These are phyloP conservation scores for Epinotia demarniana DNA, from an alignment of 2,888 invertebrate species.

Conservation along the genomic window DNA sequence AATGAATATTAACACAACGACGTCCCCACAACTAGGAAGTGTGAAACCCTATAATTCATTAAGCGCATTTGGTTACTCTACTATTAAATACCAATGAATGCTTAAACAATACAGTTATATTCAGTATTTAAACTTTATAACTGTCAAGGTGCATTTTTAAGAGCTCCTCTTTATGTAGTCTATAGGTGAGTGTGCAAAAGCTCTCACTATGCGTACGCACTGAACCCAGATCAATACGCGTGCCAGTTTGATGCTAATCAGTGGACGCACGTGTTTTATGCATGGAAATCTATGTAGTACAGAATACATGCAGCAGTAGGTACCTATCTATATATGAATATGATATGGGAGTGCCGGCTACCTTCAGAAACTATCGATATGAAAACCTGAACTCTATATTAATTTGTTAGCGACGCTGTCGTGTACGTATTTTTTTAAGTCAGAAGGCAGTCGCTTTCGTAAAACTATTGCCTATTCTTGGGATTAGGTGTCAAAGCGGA, in stretches of 20 bases:
- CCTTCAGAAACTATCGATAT: neutral
- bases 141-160: no score
- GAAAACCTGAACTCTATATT: no score
- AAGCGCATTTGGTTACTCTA: conserved; percentile 17
- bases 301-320: no score
- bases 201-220: neutral
- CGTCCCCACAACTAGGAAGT: conserved; percentile 16
- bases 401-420: no score
- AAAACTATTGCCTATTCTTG: no score
- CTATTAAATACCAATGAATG: neutral
- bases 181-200: neutral
- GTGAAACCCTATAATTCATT: conserved; percentile 35
- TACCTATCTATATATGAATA: neutral
- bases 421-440: no score
- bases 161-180: no score
- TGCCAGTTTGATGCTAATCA: conserved; percentile 14
- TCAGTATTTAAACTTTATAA: conserved; percentile 2
- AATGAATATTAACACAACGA: neutral
- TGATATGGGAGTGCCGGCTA: neutral
- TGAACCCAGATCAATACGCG: conserved; percentile 1
- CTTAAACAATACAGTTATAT: neutral
- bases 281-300: no score
- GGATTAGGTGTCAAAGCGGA: no score
- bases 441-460: no score
- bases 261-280: neutral